Conservation (phyloP, 2,888 invertebrate species). For the Pyrochroa serraticornis region DNA sequence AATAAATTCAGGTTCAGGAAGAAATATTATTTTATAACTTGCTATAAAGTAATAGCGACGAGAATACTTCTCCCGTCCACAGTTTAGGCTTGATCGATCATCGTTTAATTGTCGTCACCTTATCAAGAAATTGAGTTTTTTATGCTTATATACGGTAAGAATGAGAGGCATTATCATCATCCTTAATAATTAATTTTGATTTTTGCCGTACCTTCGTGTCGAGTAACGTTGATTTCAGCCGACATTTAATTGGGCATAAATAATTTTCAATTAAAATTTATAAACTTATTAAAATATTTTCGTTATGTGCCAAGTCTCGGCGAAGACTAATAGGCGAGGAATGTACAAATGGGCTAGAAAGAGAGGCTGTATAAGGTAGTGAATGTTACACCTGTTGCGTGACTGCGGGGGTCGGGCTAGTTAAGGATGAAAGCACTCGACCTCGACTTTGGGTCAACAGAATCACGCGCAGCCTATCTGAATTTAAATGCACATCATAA, state of each 20-base stretch:
- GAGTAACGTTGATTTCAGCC: no score
- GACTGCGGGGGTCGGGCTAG: conserved; percentile 44
- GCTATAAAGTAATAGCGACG: no score
- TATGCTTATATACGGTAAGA: no score
- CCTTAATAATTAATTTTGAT: no score
- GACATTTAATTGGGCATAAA: conserved; percentile 1
- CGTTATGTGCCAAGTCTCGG: conserved; percentile 1
- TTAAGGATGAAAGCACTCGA: conserved; percentile 38
- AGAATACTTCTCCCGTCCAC: no score
- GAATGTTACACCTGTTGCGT: conserved; percentile 46
- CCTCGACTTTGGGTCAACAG: conserved; percentile 44
- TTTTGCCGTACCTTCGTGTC: no score
- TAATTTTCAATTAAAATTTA: conserved; percentile 3
- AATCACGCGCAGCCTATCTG: conserved; percentile 46
- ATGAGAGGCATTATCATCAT: no score
- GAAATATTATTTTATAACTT: no score
- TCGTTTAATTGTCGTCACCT: no score
- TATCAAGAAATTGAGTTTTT: no score
- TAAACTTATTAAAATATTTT: conserved; percentile 10
- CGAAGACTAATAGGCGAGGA: not conserved
- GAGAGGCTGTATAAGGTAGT: conserved; percentile 20
- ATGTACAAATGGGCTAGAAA: conserved; percentile 8
- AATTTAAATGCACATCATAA: conserved; percentile 37
- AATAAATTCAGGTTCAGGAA: no score
- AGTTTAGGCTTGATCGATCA: no score